Evolutionary conservation across 2,113 vertebrate genomes (phyloP).

Genomic region (Lepisosteus osseus): DNA sequence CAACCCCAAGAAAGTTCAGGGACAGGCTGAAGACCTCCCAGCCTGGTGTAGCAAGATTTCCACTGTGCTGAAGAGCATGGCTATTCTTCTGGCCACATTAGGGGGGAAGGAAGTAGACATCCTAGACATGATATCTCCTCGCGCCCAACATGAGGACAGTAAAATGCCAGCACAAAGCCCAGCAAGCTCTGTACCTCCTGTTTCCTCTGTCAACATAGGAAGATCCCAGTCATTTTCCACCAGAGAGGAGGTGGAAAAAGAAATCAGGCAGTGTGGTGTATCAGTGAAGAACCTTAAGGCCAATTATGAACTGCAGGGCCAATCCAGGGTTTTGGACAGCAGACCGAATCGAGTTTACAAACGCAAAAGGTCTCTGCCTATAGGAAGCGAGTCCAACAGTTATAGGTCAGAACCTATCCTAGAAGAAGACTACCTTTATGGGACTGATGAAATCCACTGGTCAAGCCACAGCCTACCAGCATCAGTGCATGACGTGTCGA

Average conservation of each 20-base stretch:
- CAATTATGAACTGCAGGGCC: slow-evolving; percentile 77
- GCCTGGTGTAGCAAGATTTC: slow-evolving; percentile 81
- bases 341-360: slow-evolving; percentile 62
- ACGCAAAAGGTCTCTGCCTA: slow-evolving; percentile 65
- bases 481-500: slow-evolving; percentile 32
- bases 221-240: slow-evolving; percentile 84
- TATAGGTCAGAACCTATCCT: slow-evolving; percentile 60
- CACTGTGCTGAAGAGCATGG: slow-evolving; percentile 74
- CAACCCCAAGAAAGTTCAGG: slow-evolving; percentile 79
- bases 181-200: slow-evolving; percentile 33
- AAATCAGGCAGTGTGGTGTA: slow-evolving; percentile 88
- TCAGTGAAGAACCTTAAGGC: slow-evolving; percentile 89
- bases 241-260: slow-evolving; percentile 81
- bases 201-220: slow-evolving; percentile 54
- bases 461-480: slow-evolving; percentile 32
- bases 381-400: slow-evolving; percentile 46
- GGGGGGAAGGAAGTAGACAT: slow-evolving; percentile 74
- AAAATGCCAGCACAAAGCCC: slow-evolving; percentile 38
- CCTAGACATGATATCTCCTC: slow-evolving; percentile 60
- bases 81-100: slow-evolving; percentile 70
- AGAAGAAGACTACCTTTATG: slow-evolving; percentile 63
- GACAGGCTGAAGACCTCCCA: slow-evolving; percentile 74
- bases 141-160: slow-evolving; percentile 41
- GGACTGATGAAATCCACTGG: slow-evolving; percentile 26
- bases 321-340: slow-evolving; percentile 31